Conservation (phyloP, 2,113 vertebrate species). For the Monopterus albus region DNA sequence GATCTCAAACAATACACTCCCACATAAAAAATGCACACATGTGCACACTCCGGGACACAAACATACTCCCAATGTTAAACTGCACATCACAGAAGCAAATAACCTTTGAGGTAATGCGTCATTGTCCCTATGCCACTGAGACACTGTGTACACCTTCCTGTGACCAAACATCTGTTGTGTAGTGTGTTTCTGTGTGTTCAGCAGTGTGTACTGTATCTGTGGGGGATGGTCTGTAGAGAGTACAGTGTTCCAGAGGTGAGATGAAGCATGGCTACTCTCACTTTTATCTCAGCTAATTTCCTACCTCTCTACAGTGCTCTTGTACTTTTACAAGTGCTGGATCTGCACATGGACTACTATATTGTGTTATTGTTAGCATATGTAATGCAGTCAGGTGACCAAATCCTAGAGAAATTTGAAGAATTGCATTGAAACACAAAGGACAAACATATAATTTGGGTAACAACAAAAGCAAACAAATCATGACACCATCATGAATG, state of each 20-base stretch:
- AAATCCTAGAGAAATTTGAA: neutral
- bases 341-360: neutral
- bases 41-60: constrained; percentile 29
- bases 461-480: constrained; percentile 10
- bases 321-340: neutral
- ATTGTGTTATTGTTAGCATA: neutral
- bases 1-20: constrained; percentile 49
- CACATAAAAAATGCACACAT: constrained; percentile 54
- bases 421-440: neutral
- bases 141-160: constrained; percentile 17
- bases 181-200: constrained; percentile 16
- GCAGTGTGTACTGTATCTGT: constrained; percentile 12
- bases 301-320: neutral
- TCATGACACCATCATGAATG: constrained; percentile 5
- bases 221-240: constrained; percentile 13
- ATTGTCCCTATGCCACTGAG: constrained; percentile 15
- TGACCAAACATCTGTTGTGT: constrained; percentile 42
- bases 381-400: neutral
- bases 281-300: constrained; percentile 26
- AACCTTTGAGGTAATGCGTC: constrained; percentile 12
- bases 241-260: constrained; percentile 29
- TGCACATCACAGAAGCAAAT: constrained; percentile 30
- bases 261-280: neutral
- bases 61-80: constrained; percentile 47
- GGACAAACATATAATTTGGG: neutral